A percentile compares a stretch with the other conserved stretches of the same genome.
Conservation (phyloP, 2,797 vertebrate genomes). For the Cossypha niveicapilla region DNA sequence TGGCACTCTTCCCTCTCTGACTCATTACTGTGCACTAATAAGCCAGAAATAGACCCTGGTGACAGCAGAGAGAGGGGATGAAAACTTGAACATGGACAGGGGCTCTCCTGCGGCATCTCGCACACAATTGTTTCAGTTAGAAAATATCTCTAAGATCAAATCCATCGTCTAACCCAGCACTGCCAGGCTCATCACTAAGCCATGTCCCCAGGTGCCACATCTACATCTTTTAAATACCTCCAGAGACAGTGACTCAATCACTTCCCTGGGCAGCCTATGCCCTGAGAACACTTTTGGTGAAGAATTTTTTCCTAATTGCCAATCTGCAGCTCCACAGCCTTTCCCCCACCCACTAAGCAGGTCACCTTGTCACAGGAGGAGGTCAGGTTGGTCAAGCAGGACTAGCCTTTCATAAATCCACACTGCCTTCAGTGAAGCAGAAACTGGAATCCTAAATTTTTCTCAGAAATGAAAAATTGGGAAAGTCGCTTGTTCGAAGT, state of each 20-base stretch:
- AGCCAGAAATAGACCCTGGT: constrained; percentile 40
- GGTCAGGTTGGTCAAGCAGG: not conserved
- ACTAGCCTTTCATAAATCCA: not conserved
- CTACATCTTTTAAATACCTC: not conserved
- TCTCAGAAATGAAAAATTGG: not conserved
- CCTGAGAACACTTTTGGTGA: not conserved
- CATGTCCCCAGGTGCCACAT: not conserved
- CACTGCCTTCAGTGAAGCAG: not conserved
- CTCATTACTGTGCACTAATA: constrained; percentile 42
- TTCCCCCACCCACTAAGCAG: not conserved
- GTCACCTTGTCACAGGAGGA: not conserved
- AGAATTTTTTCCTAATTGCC: not conserved
- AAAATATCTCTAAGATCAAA: not conserved
- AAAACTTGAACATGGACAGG: not conserved
- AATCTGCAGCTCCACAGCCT: not conserved
- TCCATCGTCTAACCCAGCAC: not conserved
- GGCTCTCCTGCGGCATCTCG: not conserved
- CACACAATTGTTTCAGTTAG: not conserved
- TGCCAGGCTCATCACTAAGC: not conserved
- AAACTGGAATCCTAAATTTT: not conserved
- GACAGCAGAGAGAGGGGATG: constrained; percentile 16
- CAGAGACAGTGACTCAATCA: not conserved
- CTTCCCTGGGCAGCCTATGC: not conserved
- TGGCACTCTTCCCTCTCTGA: constrained; percentile 56
- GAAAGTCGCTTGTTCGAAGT: not conserved